Base-by-base conservation (phyloP, 2,888 invertebrate species). In the Scaptomyza tumidula region DNA sequence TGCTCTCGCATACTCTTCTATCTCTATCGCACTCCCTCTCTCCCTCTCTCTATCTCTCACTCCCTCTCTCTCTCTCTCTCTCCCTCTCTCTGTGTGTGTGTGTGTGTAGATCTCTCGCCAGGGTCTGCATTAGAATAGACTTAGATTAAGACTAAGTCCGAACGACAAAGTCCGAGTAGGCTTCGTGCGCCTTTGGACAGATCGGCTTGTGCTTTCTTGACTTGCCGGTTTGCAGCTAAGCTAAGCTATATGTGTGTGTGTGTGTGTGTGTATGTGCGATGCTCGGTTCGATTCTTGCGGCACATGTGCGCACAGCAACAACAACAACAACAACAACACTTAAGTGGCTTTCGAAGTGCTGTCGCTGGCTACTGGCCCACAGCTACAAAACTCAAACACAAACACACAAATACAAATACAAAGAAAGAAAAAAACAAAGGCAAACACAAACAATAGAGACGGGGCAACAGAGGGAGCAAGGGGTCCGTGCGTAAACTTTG, bases 121-220 rank as follows among this genome's bases (percentile, higher is more conserved):
- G 71, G 52, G 72, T 65, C 48, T 75, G 71, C 80, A 84, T 88
- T 89, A 88, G 88, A 89, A 88, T 88, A 68, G 89, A 83, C 88
- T 88, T 88, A 90, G 90, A 85, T 72, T 76, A 76, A 72, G 77
- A 54, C 89, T 78, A 69, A 75, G 75, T 78, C 78, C 75, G 75
- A 78, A 52, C 14, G 41, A 1, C 71, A 68, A 78, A 79, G 87
- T 77, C 77, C 73, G 75, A 75, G 70, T 65, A 71, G 57, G 67
- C 84, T 86, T 82, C 71, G 78, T 75, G 75, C 73, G 75, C 52
- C 74, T 70, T 63, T 70, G 66, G 57, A 45, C 52, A 29, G 73
- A 56, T 80, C 65, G 66, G 49, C 54, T 70, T 10, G 67, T 24
- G 69, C 69, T 77, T 69, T 69, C 80, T 71, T 71, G 77, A 60